Evolutionary conservation across 2,113 vertebrate species (phyloP).

Genomic region (Paramisgurnus dabryanus): DNA sequence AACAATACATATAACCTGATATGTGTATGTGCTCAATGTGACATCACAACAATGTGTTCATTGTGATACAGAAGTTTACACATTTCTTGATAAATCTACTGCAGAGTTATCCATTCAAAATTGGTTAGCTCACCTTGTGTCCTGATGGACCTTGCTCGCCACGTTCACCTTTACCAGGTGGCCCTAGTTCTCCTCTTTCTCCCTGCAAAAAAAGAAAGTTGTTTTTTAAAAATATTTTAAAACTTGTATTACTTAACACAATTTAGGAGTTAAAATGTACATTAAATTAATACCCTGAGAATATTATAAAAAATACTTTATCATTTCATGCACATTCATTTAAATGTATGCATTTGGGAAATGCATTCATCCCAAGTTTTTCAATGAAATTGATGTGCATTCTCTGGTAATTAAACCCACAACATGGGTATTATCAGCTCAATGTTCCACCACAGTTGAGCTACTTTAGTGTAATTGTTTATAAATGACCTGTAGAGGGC

Average conservation of each 20-base stretch:
- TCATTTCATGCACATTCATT: neutral
- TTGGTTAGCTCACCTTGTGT: slow-evolving; percentile 83
- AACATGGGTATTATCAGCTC: too few relatives aligned
- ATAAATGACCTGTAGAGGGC: slow-evolving; percentile 26
- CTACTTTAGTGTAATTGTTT: too few relatives aligned
- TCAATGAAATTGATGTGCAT: too few relatives aligned
- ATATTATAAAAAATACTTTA: neutral
- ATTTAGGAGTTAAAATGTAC: too few relatives aligned
- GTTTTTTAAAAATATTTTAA: neutral
- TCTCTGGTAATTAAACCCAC: too few relatives aligned
- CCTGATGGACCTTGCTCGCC: slow-evolving; percentile 85
- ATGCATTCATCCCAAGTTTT: too few relatives aligned
- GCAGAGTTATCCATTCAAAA: too few relatives aligned
- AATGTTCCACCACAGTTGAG: too few relatives aligned
- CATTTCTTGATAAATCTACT: neutral
- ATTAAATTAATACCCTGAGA: too few relatives aligned
- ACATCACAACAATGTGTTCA: neutral
- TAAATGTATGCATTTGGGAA: neutral
- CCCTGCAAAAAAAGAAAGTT: slow-evolving; percentile 75
- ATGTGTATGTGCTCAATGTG: neutral
- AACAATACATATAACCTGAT: neutral
- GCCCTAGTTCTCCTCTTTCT: slow-evolving; percentile 88
- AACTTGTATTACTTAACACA: too few relatives aligned
- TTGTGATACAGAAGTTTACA: too few relatives aligned
- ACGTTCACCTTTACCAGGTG: slow-evolving; percentile 86